Base-by-base conservation (phyloP, 2,888 invertebrate genomes). In the Eristalis pertinax region DNA sequence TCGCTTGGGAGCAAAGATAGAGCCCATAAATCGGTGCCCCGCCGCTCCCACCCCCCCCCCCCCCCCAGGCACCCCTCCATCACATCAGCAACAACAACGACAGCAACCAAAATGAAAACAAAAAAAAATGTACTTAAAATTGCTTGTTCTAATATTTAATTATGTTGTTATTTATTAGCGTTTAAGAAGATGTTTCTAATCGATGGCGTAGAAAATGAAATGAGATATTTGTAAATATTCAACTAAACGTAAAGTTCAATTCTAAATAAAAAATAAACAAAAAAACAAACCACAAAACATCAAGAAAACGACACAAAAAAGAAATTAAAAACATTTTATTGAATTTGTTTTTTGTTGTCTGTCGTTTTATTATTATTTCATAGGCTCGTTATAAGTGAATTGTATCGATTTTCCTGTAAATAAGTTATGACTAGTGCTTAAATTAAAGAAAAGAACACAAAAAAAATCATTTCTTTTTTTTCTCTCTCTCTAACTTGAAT, bases 131-230 rank as follows among this genome's bases (percentile, higher is more conserved):
- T 86, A 86, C 86, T 86, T 86, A 86, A 32, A 32, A 86, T 72
- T 38, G 60, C 60, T 82, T 76, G 83, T 79, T 79, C 24, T 86
- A 26, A 79, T 65, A 50, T 62, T 26, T 26, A 64, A 75, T 24
- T 64, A 74, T 38, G 63, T 79, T 84, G 79, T 87, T 87, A 84
- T 84, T 87, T 84, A 87, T 62, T 87, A 84, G 64, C 60, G 5
- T 35, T 26, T 79, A 84, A 79, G 63, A 24, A 60, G 65, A 68
- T 76, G 10, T 38, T 26, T 50, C 73, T 62, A 13, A 69, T 22
- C 26, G 60, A 50, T 43, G 13, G 15, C 15, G n/a, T 15, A n/a
- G 15, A 43, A n/a, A n/a, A 43, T 73, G 41, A 68, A 77, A 81
- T 43, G n/a, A 70, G 22, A 41, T 35, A 63, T 38, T 32, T 87